Conservation (phyloP, 2,888 invertebrate genomes). For the Caenorhabditis uteleia region DNA sequence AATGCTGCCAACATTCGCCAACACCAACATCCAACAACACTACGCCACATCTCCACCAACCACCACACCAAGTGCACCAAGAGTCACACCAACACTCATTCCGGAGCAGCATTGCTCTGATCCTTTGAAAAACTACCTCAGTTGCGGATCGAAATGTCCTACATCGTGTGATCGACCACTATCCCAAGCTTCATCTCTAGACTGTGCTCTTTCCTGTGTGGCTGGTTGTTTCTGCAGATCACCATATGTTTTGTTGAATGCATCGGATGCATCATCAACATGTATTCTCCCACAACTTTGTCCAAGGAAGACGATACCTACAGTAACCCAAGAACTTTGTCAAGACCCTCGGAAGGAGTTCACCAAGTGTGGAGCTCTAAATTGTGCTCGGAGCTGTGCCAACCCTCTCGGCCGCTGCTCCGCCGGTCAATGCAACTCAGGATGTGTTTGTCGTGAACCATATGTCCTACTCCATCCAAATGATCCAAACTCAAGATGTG, state of each 20-base stretch:
- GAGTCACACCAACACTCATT: neutral
- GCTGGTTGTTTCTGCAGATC: constrained; percentile 45
- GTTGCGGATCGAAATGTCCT: constrained; percentile 53
- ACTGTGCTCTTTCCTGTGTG: constrained; percentile 42
- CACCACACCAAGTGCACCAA: neutral
- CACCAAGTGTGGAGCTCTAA: constrained; percentile 43
- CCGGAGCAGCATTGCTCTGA: constrained; percentile 47
- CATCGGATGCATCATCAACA: constrained; percentile 39
- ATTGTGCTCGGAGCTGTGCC: constrained; percentile 51
- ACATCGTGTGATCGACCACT: constrained; percentile 37
- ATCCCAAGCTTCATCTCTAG: constrained; percentile 32
- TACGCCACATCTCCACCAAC: constrained; percentile 3
- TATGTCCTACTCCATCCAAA: constrained; percentile 45
- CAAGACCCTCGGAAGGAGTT: constrained; percentile 52
- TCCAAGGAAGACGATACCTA: constrained; percentile 28
- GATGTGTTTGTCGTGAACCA: constrained; percentile 58
- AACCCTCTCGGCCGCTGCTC: constrained; percentile 49
- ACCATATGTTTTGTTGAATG: constrained; percentile 36
- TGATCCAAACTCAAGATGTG: constrained; percentile 51
- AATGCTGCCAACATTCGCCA: constrained; percentile 6
- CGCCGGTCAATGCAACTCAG: constrained; percentile 46
- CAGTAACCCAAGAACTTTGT: constrained; percentile 30
- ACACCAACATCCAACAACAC: constrained; percentile 20
- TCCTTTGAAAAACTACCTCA: constrained; percentile 52
- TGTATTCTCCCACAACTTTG: constrained; percentile 53